Base-by-base conservation (phyloP, 2,797 vertebrate genomes). In the Nannoperca obscura region DNA sequence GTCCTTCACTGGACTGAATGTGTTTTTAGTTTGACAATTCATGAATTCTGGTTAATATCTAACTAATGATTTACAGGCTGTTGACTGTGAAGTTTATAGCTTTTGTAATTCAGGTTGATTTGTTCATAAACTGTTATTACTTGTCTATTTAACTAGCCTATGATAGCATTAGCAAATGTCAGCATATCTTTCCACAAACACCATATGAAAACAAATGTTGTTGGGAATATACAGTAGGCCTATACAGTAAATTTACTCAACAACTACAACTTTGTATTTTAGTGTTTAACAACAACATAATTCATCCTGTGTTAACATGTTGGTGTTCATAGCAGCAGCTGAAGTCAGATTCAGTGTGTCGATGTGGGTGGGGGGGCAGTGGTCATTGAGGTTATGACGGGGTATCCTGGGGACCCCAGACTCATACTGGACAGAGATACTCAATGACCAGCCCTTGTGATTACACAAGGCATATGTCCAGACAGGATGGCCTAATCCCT, bases 401-500 rank as follows among this genome's bases (percentile, higher is more conserved):
- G 62, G 46, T 60, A 46, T 74, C 42, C 67, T 49, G 65, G 81
- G 83, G 76, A 79, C 76, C 82, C 71, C 76, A 85, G 89, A 88
- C 71, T 55, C 79, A 89, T 84, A 87, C 61, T 60, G 72, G 82
- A 75, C 58, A 94, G 75, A 79, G 80, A 89, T 67, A 71, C 83
- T 86, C 92, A 89, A 89, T 79, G 83, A 89, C 76, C 87, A 83
- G 81, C 85, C 89, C 86, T 85, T 89, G 76, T 93, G 93, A 96
- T 96, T 95, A 95, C 88, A 90, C 82, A 74, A 86, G 85, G 87
- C 90, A 82, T 90, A 77, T 84, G 76, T 91, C 91, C 91, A 94
- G 93, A 95, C 90, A 86, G 92, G 90, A 90, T 92, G 89, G 84
- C 88, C 87, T 96, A 95, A 95, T 96, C 93, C 92, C 84, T 81